A percentile compares a stretch with the other conserved stretches of the same genome.
Evolutionary conservation across 2,797 vertebrate genomes (phyloP).

Genomic region (Poecilia picta): DNA sequence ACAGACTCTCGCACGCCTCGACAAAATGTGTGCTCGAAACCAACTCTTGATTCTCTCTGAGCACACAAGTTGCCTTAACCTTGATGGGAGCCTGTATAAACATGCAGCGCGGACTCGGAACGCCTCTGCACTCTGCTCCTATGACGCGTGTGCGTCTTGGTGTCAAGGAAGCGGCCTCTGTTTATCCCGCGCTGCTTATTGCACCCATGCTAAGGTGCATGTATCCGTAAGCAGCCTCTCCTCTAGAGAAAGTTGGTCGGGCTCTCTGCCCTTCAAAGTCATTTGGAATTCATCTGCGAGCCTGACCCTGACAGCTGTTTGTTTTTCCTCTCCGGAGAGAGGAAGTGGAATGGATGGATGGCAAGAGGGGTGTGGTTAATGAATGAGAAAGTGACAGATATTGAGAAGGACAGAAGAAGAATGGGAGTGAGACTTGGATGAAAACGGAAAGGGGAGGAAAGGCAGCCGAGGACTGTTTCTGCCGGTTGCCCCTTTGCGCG

Average conservation of each 20-base stretch:
- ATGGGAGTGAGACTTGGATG: constrained; percentile 44
- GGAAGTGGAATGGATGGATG: constrained; percentile 53
- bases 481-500: constrained; percentile 19
- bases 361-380: constrained; percentile 59
- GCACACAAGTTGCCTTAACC: constrained; percentile 57
- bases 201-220: constrained; percentile 37
- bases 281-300: constrained; percentile 78
- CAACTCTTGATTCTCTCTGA: constrained; percentile 28
- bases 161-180: constrained; percentile 22
- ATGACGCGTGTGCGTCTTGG: constrained; percentile 13
- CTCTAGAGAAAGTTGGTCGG: constrained; percentile 69
- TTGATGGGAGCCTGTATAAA: constrained; percentile 65
- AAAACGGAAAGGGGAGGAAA: constrained; percentile 23
- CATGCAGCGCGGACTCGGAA: constrained; percentile 71
- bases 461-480: constrained; percentile 41
- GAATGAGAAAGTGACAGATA: constrained; percentile 69
- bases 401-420: constrained; percentile 60
- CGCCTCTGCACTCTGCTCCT: constrained; percentile 32
- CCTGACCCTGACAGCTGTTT: constrained; percentile 80
- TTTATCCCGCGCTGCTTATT: constrained; percentile 49
- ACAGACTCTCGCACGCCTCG: neutral
- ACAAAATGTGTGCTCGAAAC: constrained; percentile 9
- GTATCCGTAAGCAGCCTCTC: constrained; percentile 41
- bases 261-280: constrained; percentile 78
- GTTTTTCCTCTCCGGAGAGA: constrained; percentile 73